Base-by-base conservation (phyloP, 2,888 invertebrate genomes). In the Troglohyphantes excavatus region DNA sequence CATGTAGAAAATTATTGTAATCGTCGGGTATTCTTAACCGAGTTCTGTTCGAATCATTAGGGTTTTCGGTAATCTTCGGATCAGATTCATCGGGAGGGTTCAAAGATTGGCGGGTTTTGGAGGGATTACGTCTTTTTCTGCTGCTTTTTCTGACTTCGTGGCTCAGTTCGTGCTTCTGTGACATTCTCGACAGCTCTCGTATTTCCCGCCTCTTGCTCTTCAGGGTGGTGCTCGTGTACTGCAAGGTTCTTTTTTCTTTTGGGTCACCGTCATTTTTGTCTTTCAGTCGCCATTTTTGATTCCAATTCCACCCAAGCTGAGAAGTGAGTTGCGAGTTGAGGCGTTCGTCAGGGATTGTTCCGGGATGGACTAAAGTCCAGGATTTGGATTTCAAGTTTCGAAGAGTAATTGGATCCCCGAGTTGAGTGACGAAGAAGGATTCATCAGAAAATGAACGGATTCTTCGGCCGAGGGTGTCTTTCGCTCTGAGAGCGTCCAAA, bases 181-280 rank as follows among this genome's bases (percentile, higher is more conserved):
- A 73, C 63, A 79, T 72, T 23, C 21, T 39, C 9, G 23, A 39
- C 23, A 23, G 29, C 43, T 81, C 81, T 1, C 88, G 53, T 3
- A 75, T 43, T 13, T 75, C 73, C 33, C 82, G 67, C 5, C 88
- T 33, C 21, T 65, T 75, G 21, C 73, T 67, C 19, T 88, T 88
- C 27, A 88, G 59, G 29, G 73, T 82, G 9, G 39, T 21, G 21
- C 88, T 88, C 2, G 88, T 88, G 39, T 88, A 82, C 17, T 82
- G 67, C 29, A 88, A 39, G 43, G 13, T 53, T 26, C 33, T 23
- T 21, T 63, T 63, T 11, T 68, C 39, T 17, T 63, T 43, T n/a
- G 23, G 21, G 17, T 26, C 26, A n/a, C 19, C 17, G 3, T 46
- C 46, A n/a, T 59, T 46, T 21, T 33, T 29, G 13, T 29, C 26